phyloP scores from a whole-genome alignment of 1,140 invertebrate species.

The Euura lappo region DNA sequence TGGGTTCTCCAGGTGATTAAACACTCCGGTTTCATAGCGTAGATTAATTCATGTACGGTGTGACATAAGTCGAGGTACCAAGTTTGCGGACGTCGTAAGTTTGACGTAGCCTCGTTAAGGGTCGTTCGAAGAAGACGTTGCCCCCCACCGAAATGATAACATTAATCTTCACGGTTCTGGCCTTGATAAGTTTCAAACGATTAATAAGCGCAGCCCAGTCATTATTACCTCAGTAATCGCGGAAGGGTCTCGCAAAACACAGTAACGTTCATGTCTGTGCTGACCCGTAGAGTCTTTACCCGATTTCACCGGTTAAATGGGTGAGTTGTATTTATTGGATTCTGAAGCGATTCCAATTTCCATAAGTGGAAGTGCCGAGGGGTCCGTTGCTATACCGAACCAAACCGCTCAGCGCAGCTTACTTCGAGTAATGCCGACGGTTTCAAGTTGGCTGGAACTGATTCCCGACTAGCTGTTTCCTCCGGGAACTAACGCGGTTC shows the following conservation, averaged over 20 bases:
- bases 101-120: conserved; percentile 2
- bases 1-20: conserved; percentile 1
- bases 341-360: neutral
- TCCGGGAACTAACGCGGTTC: neutral
- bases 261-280: no score
- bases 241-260: no score
- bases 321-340: neutral
- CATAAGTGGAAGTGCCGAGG: neutral
- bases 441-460: conserved; percentile 1
- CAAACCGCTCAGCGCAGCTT: neutral
- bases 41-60: neutral
- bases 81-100: neutral
- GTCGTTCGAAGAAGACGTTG: neutral
- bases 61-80: neutral
- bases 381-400: neutral
- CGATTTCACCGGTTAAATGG: neutral
- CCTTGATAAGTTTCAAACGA: neutral
- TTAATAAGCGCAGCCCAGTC: neutral
- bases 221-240: no score
- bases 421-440: neutral
- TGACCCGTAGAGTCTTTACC: neutral
- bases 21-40: neutral
- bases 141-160: neutral
- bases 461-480: neutral
- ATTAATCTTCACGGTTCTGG: neutral